Percentiles rank a stretch among this genome's conserved stretches.
These are phyloP conservation scores for Pachycephala philippinensis DNA, from an alignment of 2,113 vertebrate genomes.

Conservation along the genomic window DNA sequence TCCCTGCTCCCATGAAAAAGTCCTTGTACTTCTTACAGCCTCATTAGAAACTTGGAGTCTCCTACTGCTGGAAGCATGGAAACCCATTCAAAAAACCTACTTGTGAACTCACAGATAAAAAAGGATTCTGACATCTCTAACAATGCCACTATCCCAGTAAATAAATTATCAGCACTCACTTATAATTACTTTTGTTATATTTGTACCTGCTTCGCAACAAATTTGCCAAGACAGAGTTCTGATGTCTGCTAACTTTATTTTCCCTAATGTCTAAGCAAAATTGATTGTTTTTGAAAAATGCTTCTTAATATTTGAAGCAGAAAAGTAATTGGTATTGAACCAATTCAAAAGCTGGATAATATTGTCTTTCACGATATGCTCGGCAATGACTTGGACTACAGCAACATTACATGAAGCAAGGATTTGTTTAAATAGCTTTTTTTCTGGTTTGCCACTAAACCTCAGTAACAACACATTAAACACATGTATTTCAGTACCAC, in stretches of 20 bases:
- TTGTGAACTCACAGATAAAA: neutral
- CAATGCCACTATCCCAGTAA: neutral
- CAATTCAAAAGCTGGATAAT: constrained; percentile 8
- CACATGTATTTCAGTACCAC: neutral
- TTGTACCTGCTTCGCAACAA: neutral
- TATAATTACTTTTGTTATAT: neutral
- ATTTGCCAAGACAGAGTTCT: neutral
- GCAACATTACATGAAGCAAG: neutral
- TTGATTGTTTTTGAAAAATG: neutral
- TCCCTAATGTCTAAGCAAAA: neutral
- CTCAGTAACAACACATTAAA: neutral
- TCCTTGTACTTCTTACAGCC: neutral
- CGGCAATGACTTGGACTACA: neutral
- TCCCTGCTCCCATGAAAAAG: neutral
- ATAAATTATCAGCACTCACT: neutral
- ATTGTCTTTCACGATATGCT: neutral
- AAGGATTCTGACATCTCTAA: neutral
- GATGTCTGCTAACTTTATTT: neutral
- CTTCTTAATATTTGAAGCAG: constrained; percentile 8
- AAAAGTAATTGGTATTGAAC: constrained; percentile 16
- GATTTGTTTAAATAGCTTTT: neutral
- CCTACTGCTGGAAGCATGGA: neutral
- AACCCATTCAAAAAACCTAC: neutral
- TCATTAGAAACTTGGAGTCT: neutral
- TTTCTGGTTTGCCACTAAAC: neutral